Evolutionary conservation across 1,140 invertebrate genomes (phyloP), one percentile per base, ranked within the genome.

Genomic region (Arctopsyche grandis): DNA sequence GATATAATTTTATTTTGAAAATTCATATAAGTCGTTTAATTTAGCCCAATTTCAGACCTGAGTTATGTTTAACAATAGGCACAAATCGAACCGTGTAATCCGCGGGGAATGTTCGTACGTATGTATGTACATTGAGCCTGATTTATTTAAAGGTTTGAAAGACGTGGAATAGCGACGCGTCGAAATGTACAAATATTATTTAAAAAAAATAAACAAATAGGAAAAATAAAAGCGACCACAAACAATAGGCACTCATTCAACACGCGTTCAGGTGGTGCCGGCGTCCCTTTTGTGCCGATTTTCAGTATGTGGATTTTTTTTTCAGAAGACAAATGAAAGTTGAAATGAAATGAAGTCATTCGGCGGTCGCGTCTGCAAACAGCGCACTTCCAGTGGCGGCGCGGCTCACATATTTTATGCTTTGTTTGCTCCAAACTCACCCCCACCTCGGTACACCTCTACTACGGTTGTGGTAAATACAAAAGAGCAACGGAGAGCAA

Each of bases 271-370:
- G 60, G 10, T 10, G 21, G 69, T 14, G 5, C 38, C 0, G 7
- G 22, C 26, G 60, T 66, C 12, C 60, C 52, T 56, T 66, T 16
- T 66, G 60, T 22, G 19, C 60, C 60, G 60, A 66, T 22, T 66
- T 66, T 21, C 19, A 26, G 60, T 12, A 66, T 22, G 60, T 66
- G 60, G 21, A 26, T 4, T 66, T 74, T 74, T 12, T 21, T 4
- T 48, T 24, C 71, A n/a, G 44, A 74, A 74, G 71, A 74, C 71
- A 74, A 74, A 74, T 74, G 71, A 56, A 74, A 74, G 71, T 74
- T 46, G 71, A 56, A 74, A 74, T 74, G 71, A 74, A 74, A 74
- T 74, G 71, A 74, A 74, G 71, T 74, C 71, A 24, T 74, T 74
- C 38, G 44, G 44, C 69, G 69, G 69, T 74, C 48, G 63, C 63